Percentiles rank a stretch among this genome's conserved stretches.
Evolutionary conservation across 2,113 vertebrate genomes (phyloP).

Genomic region (Epinephelus fuscoguttatus): DNA sequence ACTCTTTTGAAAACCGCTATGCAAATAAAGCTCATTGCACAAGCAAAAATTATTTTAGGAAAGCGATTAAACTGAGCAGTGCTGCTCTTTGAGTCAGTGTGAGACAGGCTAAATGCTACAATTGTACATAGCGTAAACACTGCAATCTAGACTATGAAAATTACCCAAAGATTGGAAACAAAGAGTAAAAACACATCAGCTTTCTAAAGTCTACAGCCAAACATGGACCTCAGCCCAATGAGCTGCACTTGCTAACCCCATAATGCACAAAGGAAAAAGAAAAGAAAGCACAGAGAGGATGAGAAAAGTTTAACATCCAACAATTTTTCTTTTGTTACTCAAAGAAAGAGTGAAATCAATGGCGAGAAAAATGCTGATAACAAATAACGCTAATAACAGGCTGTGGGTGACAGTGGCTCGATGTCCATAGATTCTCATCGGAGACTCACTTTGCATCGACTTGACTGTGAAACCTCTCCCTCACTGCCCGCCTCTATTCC

Average conservation of each 20-base stretch:
- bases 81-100: conserved; percentile 18
- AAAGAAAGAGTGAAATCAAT: conserved; percentile 66
- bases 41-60: conserved; percentile 12
- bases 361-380: conserved; percentile 74
- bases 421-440: conserved; percentile 70
- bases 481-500: conserved; percentile 53
- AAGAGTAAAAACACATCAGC: background rate
- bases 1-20: conserved; percentile 29
- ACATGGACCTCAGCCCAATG: background rate
- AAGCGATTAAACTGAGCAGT: conserved; percentile 40
- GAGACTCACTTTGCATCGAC: conserved; percentile 78
- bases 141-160: conserved; percentile 21
- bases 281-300: conserved; percentile 3
- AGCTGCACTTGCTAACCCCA: background rate
- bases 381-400: conserved; percentile 75
- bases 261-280: conserved; percentile 15
- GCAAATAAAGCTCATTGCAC: conserved; percentile 41
- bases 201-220: conserved; percentile 2
- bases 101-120: conserved; percentile 33
- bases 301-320: conserved; percentile 30
- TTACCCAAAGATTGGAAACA: background rate
- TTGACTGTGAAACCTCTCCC: conserved; percentile 57
- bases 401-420: conserved; percentile 69
- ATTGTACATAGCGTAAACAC: conserved; percentile 26
- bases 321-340: conserved; percentile 66